Evolutionary conservation across 2,888 invertebrate genomes (phyloP).

Genomic region (Calameuta idolon): DNA sequence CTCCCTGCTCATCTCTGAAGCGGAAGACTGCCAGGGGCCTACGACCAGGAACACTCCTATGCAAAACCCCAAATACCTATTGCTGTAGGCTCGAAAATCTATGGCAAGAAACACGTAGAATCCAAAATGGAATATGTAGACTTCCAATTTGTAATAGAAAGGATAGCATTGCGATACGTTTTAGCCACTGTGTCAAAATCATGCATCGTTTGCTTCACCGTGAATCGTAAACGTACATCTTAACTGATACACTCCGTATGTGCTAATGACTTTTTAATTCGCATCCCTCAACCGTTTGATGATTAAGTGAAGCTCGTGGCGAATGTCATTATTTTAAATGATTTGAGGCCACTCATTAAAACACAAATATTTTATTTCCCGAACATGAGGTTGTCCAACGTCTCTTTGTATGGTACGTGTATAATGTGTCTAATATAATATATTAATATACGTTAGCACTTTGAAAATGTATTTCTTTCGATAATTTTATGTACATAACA

Average conservation of each 20-base stretch:
- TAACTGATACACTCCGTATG: background rate
- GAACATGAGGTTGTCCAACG: slow-evolving; percentile 42
- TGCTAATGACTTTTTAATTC: background rate
- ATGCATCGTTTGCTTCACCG: no score
- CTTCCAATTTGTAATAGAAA: no score
- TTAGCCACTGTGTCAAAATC: no score
- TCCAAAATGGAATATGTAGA: no score
- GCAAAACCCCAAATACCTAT: no score
- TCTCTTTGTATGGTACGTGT: slow-evolving; percentile 13
- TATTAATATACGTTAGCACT: slow-evolving; percentile 18
- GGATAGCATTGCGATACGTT: no score
- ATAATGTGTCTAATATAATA: slow-evolving; percentile 6
- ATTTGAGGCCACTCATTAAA: slow-evolving; percentile 31
- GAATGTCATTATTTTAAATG: background rate
- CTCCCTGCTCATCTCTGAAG: no score
- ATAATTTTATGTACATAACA: slow-evolving; percentile 58
- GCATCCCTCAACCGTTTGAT: background rate
- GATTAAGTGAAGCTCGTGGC: background rate
- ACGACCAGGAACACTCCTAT: no score
- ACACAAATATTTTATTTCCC: slow-evolving; percentile 55
- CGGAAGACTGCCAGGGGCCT: no score
- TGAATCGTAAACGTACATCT: no score
- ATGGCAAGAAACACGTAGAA: no score
- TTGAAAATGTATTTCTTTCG: slow-evolving; percentile 26
- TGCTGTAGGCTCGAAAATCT: no score